Evolutionary conservation across 2,113 vertebrate species (phyloP), one percentile per base, ranked within the genome.

Genomic region (Desmodus rotundus): DNA sequence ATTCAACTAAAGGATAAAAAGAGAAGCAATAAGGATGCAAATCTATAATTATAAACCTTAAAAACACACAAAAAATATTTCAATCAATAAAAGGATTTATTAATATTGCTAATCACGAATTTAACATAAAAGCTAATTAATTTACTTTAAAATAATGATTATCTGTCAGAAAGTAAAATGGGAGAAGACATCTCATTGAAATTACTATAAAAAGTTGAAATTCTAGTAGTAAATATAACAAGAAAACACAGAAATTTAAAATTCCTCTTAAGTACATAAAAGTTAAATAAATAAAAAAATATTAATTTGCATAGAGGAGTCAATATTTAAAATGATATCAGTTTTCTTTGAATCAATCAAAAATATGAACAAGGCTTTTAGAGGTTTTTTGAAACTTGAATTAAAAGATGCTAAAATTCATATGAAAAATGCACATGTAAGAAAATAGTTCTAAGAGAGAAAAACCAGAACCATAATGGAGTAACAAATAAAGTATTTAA

Each of bases 241-340:
- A 95, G 50, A 95, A 87, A 92, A 20, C 24, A 88, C 8, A 77
- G n/a, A 68, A 92, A 63, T 61, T 70, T 70, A 70, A 95, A 70
- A 77, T 61, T 83, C 12, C 12, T 83, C 24, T 28, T 50, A 36
- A 20, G 12, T 26, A n/a, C 8, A 43, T 92, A 19, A 83, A 36
- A 84, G 4, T 24, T 85, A 67, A 58, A 47, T 63, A 86, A 28
- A 41, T 77, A 7, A 38, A 92, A 83, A 80, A 13, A 72, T 41
- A 15, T 76, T 90, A 81, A 87, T 58, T 87, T 87, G 52, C 70
- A 52, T 67, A 58, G 15, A 76, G 1, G 12, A 43, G 10, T 58
- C 36, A 43, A 67, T 81, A 87, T 90, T 92, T 95, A 9, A 45
- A 90, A 93, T 61, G 24, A 38, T 7, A 43, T 28, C 15, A 65